phyloP scores from a whole-genome alignment of 1,140 invertebrate species.

The Coenobita brevimanus region DNA sequence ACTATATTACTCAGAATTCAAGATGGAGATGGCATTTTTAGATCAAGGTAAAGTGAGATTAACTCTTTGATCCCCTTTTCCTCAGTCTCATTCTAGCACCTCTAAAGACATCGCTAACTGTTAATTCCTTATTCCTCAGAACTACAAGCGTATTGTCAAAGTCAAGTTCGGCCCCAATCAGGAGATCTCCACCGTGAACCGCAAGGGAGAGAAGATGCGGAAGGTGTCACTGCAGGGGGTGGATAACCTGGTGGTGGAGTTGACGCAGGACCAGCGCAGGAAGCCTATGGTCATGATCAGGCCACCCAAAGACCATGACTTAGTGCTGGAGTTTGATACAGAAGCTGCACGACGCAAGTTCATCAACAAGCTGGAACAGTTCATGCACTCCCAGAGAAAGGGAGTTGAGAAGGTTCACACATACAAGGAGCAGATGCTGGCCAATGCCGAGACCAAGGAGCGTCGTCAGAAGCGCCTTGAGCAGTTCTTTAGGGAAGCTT shows the following conservation, averaged over 20 bases:
- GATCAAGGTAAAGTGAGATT: too few relatives aligned
- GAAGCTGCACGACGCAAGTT: conserved; percentile 88
- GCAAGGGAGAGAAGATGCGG: conserved; percentile 91
- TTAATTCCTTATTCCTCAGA: conserved; percentile 74
- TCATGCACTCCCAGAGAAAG: conserved; percentile 88
- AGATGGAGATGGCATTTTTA: too few relatives aligned
- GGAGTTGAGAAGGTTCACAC: conserved; percentile 81
- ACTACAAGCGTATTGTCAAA: conserved; percentile 91
- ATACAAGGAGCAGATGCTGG: conserved; percentile 88
- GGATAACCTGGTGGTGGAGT: conserved; percentile 86
- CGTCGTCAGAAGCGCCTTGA: conserved; percentile 94
- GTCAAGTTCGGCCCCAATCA: conserved; percentile 82
- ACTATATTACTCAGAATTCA: too few relatives aligned
- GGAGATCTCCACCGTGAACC: conserved; percentile 87
- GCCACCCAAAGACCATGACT: conserved; percentile 94
- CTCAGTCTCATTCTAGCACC: too few relatives aligned
- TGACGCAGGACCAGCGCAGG: conserved; percentile 80
- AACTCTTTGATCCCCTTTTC: too few relatives aligned
- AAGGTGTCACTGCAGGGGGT: conserved; percentile 83
- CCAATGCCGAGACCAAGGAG: conserved; percentile 96
- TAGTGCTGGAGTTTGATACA: conserved; percentile 95
- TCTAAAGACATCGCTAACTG: too few relatives aligned
- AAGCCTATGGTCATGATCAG: conserved; percentile 90
- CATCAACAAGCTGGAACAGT: conserved; percentile 90
- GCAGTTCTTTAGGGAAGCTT: conserved; percentile 98